Evolutionary conservation across 1,140 invertebrate species (phyloP).

Genomic region (Myzus persicae): DNA sequence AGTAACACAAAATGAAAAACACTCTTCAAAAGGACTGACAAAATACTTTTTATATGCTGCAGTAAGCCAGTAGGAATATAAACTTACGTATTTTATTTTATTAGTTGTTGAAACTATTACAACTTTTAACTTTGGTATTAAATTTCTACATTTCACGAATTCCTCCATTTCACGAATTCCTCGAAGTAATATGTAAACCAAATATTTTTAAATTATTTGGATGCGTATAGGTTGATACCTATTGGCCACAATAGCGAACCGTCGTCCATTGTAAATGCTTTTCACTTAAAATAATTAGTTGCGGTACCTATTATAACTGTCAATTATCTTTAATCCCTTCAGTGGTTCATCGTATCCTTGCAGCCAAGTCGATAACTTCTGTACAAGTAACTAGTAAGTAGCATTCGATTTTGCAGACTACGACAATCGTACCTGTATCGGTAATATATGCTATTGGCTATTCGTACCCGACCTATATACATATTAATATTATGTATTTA

Average conservation of each 20-base stretch:
- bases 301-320: background rate
- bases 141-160: background rate
- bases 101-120: background rate
- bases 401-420: background rate
- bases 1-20: background rate
- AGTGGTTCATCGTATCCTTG: no score
- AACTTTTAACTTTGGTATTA: background rate
- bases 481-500: background rate
- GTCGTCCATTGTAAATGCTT: background rate
- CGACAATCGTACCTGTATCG: background rate
- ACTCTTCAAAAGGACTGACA: background rate
- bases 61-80: no score
- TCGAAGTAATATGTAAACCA: no score
- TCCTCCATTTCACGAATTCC: no score
- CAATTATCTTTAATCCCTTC: background rate
- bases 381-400: background rate
- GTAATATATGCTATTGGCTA: background rate
- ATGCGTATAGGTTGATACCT: no score
- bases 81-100: no score
- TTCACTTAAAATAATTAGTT: background rate
- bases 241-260: background rate
- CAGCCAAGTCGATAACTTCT: background rate
- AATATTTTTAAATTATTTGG: no score
- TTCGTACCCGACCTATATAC: background rate
- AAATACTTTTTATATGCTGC: background rate